A percentile compares a stretch with the other conserved stretches of the same genome.
These are phyloP conservation scores for Chloropsis hardwickii DNA, from an alignment of 2,113 vertebrate species.

Conservation along the genomic window DNA sequence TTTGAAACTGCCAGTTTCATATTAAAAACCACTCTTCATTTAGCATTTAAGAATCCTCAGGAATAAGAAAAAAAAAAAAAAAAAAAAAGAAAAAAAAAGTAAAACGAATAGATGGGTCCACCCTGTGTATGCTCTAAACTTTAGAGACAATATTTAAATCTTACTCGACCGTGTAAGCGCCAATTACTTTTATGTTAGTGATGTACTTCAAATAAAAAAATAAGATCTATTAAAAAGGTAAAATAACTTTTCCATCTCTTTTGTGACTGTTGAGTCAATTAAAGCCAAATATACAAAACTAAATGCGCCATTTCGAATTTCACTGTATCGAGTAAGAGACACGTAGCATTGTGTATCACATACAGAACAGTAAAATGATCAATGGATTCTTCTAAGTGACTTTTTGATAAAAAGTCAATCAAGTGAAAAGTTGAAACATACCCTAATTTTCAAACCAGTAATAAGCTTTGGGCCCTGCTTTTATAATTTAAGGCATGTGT, in stretches of 20 bases:
- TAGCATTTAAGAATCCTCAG: conserved; percentile 30
- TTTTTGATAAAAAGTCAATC: conserved; percentile 65
- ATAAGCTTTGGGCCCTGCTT: conserved; percentile 79
- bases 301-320: conserved; percentile 41
- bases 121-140: conserved; percentile 49
- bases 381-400: conserved; percentile 60
- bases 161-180: conserved; percentile 51
- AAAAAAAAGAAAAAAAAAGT: neutral
- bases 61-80: neutral
- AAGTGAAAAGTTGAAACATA: conserved; percentile 65
- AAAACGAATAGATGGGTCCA: conserved; percentile 36
- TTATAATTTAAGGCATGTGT: conserved; percentile 84
- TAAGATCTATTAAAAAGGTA: conserved; percentile 76
- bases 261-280: conserved; percentile 41
- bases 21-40: conserved; percentile 60
- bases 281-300: conserved; percentile 70
- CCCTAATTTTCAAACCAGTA: conserved; percentile 67
- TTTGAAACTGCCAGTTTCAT: conserved; percentile 50
- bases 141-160: conserved; percentile 60
- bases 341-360: neutral
- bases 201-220: conserved; percentile 77
- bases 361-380: conserved; percentile 41
- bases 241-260: conserved; percentile 56
- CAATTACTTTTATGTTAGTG: conserved; percentile 60
- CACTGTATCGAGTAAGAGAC: conserved; percentile 36